Base-by-base conservation (phyloP, 92 coral and sea anemone species). In the Actinostola sp. region DNA sequence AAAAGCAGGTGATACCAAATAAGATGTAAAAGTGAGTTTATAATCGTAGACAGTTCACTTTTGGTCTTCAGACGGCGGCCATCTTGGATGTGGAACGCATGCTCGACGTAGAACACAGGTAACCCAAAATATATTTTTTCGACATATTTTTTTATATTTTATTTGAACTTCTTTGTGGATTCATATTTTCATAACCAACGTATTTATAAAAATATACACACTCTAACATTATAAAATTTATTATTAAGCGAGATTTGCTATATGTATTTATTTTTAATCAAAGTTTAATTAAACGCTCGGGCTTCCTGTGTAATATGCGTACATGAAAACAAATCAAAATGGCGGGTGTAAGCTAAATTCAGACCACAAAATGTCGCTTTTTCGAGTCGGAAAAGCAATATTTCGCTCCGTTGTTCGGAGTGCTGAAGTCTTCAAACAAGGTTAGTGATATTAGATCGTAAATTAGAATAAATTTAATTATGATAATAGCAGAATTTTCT, bases 311-410 rank as follows among this genome's bases (percentile, higher is more conserved):
- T 42, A 16, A 33, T 51, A 16, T 31, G 43, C 34, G 15, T 25
- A 32, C 21, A n/a, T 10, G 29, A 41, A 46, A 46, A 46, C 14
- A 39, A 7, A 39, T 53, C 28, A 67, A 68, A n/a, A 51, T 51
- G 61, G 74, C 43, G 61, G 72, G 16, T 23, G 74, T 34, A 39
- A 41, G 34, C 58, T 50, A 34, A 34, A 65, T 15, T 20, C 12
- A 14, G 6, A 28, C 55, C 52, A 20, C 14, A 58, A 73, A 34
- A 75, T 75, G 81, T 75, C 81, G 71, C 53, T 75, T 25, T 75
- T 75, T 75, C 81, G 81, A 10, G 20, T 64, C 23, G 81, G 81
- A 36, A 60, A 46, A 64, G 72, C 71, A 51, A 42, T 75, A 34
- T 10, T 63, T 19, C 81, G 81, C 72, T 75, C 81, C 17, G 54